Percentiles rank a stretch among this genome's conserved stretches.
phyloP scores from a whole-genome alignment of 1,140 invertebrate species.

The Ceratosolen solmsi region DNA sequence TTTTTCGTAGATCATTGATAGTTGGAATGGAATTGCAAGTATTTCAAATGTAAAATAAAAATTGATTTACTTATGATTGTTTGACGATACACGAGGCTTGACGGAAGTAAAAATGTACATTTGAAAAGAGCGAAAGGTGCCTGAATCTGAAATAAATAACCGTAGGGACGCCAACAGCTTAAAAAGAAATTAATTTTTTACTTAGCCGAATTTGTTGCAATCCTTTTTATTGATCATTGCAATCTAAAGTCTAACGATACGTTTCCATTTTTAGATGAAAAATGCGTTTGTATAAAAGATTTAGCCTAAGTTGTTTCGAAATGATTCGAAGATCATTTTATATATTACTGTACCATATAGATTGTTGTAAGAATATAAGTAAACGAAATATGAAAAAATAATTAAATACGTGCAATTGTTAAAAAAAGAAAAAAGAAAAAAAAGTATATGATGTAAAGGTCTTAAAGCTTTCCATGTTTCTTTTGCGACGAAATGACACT shows the following conservation, averaged over 20 bases:
- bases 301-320: slow-evolving; percentile 42
- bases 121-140: slow-evolving; percentile 22
- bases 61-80: too few relatives aligned
- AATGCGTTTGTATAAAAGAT: slow-evolving; percentile 47
- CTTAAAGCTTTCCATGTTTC: slow-evolving; percentile 38
- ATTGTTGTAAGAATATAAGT: slow-evolving; percentile 52
- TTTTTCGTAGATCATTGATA: background rate
- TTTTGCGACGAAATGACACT: slow-evolving; percentile 24
- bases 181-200: slow-evolving; percentile 36
- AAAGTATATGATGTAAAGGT: too few relatives aligned
- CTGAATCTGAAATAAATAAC: slow-evolving; percentile 22
- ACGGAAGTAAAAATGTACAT: slow-evolving; percentile 8
- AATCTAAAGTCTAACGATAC: slow-evolving; percentile 9
- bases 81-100: background rate
- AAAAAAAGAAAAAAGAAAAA: slow-evolving; percentile 44
- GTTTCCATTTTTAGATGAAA: slow-evolving; percentile 29
- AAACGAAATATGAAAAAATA: slow-evolving; percentile 37
- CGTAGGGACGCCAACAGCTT: slow-evolving; percentile 27
- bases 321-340: slow-evolving; percentile 55
- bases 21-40: background rate
- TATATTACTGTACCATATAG: slow-evolving; percentile 56
- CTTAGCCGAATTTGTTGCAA: slow-evolving; percentile 30
- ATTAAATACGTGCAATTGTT: slow-evolving; percentile 48
- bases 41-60: background rate
- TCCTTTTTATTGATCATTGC: slow-evolving; percentile 26